Conservation (phyloP, 2,797 vertebrate species). For the Bradypodion ventrale region DNA sequence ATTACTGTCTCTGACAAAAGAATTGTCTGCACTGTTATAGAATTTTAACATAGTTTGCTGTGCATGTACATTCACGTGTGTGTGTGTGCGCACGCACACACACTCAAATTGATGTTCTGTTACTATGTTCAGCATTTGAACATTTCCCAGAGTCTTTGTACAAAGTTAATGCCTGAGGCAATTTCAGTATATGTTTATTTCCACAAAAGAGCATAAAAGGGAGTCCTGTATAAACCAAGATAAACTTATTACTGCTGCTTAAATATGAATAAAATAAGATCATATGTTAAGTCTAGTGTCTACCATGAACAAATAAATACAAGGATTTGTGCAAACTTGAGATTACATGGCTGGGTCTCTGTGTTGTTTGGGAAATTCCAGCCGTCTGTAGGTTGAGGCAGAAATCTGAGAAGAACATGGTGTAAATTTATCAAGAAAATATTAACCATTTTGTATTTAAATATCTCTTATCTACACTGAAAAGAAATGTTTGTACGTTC, state of each 20-base stretch:
- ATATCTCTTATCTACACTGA: not conserved
- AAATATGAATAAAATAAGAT: not conserved
- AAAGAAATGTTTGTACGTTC: not conserved
- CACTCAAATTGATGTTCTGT: constrained; percentile 47
- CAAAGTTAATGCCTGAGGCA: constrained; percentile 48
- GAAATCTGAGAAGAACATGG: not conserved
- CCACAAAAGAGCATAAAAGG: not conserved
- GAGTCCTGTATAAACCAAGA: constrained; percentile 17
- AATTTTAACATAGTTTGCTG: too few relatives aligned
- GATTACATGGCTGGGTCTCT: not conserved
- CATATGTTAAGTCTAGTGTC: not conserved
- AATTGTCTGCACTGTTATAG: not conserved
- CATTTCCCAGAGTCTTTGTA: constrained; percentile 47
- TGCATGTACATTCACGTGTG: too few relatives aligned
- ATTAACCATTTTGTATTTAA: not conserved
- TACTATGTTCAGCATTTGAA: constrained; percentile 51
- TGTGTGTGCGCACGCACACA: too few relatives aligned
- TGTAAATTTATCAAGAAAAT: not conserved
- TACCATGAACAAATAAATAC: not conserved
- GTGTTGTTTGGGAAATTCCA: not conserved
- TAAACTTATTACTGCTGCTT: constrained; percentile 5
- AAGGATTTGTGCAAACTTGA: not conserved
- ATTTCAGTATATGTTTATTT: not conserved
- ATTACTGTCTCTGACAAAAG: not conserved
- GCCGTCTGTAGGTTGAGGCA: not conserved